phyloP scores from a whole-genome alignment of 2,888 invertebrate genomes.

The Diogma glabrata region DNA sequence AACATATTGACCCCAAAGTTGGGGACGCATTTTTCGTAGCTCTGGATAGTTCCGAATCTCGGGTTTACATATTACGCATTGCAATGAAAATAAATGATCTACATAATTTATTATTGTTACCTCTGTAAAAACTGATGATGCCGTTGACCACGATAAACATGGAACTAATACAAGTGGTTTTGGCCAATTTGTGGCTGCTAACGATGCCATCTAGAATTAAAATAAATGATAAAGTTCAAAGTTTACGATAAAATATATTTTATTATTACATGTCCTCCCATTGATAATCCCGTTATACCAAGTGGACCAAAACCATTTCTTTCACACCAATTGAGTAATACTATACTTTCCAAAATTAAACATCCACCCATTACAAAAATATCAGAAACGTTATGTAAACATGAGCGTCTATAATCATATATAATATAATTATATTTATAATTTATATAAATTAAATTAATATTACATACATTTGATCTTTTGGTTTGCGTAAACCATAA shows the following conservation, averaged over 20 bases:
- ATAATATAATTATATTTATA: slow-evolving; percentile 12
- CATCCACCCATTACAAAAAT: slow-evolving; percentile 99
- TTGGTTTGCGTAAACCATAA: slow-evolving; percentile 81
- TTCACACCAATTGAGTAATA: slow-evolving; percentile 90
- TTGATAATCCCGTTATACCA: slow-evolving; percentile 89
- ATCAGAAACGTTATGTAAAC: slow-evolving; percentile 89
- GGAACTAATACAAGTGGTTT: slow-evolving; percentile 89
- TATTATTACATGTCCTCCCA: slow-evolving; percentile 92
- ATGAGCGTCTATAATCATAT: slow-evolving; percentile 62
- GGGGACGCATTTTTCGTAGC: too few relatives aligned
- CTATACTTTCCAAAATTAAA: slow-evolving; percentile 83
- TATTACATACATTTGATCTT: slow-evolving; percentile 62
- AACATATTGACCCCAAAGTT: too few relatives aligned
- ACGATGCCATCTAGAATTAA: slow-evolving; percentile 79
- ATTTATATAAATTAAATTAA: slow-evolving; percentile 13
- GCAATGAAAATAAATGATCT: too few relatives aligned
- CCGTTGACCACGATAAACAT: slow-evolving; percentile 95
- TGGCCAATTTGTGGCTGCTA: slow-evolving; percentile 93
- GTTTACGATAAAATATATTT: not conserved
- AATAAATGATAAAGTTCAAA: slow-evolving; percentile 10
- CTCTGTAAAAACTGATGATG: slow-evolving; percentile 88
- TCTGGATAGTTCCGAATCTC: too few relatives aligned
- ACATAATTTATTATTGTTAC: too few relatives aligned
- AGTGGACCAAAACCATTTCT: slow-evolving; percentile 82
- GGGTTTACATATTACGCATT: too few relatives aligned